phyloP scores from a whole-genome alignment of 2,888 invertebrate species.

The Leucophenga maculata region DNA sequence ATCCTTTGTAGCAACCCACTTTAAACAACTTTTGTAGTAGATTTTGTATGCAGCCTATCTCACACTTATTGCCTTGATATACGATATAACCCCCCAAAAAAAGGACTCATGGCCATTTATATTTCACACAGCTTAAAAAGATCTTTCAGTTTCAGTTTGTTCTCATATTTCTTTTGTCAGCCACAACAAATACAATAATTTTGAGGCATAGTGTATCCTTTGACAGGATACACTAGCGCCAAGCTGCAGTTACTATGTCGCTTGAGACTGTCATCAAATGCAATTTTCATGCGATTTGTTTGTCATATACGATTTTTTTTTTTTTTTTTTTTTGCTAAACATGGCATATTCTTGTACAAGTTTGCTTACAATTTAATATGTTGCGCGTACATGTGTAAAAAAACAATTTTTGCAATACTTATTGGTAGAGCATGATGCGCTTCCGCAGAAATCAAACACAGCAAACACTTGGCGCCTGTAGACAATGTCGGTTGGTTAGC shows the following conservation, averaged over 20 bases:
- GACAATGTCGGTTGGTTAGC: too few relatives aligned
- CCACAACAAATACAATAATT: slow-evolving; percentile 49
- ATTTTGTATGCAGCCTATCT: too few relatives aligned
- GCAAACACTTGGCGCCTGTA: too few relatives aligned
- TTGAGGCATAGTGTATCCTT: slow-evolving; percentile 56
- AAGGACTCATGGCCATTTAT: too few relatives aligned
- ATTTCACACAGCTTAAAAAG: too few relatives aligned
- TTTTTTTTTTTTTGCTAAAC: slow-evolving; percentile 2
- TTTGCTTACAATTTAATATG: slow-evolving; percentile 58
- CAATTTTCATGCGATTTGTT: slow-evolving; percentile 45
- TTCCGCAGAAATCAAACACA: too few relatives aligned
- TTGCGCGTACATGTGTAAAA: slow-evolving; percentile 59
- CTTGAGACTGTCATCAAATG: slow-evolving; percentile 50
- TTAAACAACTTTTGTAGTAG: too few relatives aligned
- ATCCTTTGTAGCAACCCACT: too few relatives aligned
- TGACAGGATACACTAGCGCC: slow-evolving; percentile 58
- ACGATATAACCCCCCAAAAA: too few relatives aligned
- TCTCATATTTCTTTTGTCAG: too few relatives aligned
- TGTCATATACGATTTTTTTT: slow-evolving; percentile 30
- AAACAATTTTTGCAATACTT: slow-evolving; percentile 51
- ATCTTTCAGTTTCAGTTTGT: too few relatives aligned
- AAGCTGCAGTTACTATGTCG: slow-evolving; percentile 48
- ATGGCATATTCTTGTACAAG: not conserved
- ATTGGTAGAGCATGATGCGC: not conserved
- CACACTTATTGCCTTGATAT: too few relatives aligned